Base-by-base conservation (phyloP, 2,113 vertebrate genomes). In the Piprites chloris region DNA sequence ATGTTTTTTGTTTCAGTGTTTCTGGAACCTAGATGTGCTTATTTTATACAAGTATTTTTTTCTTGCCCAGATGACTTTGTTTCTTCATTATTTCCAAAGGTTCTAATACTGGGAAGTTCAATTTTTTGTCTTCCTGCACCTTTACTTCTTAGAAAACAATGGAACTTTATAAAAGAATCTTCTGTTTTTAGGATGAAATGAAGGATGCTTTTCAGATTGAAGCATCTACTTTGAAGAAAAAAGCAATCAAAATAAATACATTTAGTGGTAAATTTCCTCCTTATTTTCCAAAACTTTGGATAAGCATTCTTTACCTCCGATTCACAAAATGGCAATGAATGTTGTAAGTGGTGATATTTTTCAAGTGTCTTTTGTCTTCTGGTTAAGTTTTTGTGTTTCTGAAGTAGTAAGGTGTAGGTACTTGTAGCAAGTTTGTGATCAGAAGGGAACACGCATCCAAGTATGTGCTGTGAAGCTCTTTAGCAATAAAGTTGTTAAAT, bases 381-480 rank as follows among this genome's bases (percentile, higher is more conserved):
- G 16, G 21, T 39, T 39, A 56, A 72, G 18, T 10, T 79, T 75
- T 68, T 26, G 5, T 4, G 6, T 89, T 73, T 80, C 58, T 72
- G 46, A 77, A 80, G 84, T 10, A 55, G 5, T 61, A 39, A 55
- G 14, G 3, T 73, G 4, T 53, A 47, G 9, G 26, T 50, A 35
- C 7, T 7, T 72, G 18, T 28, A 52, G 13, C 44, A 73, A 77
- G 11, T 49, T 81, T 81, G 14, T 46, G 47, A 75, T 75, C 56
- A 53, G 30, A 87, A 50, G 72, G 47, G 3, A 58, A 17, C 47
- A 44, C 0, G 1, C 2, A 49, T 27, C 9, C 0, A 0, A 68
- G 9, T 52, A 58, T 67, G 11, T 2, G 0, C 23, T 84, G 13
- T 21, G 27, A 69, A 66, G 26, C 14, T 69, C 21, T 89, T 53